Base-by-base conservation (phyloP, 1,140 invertebrate genomes). In the Zaprionus kolodkinae region DNA sequence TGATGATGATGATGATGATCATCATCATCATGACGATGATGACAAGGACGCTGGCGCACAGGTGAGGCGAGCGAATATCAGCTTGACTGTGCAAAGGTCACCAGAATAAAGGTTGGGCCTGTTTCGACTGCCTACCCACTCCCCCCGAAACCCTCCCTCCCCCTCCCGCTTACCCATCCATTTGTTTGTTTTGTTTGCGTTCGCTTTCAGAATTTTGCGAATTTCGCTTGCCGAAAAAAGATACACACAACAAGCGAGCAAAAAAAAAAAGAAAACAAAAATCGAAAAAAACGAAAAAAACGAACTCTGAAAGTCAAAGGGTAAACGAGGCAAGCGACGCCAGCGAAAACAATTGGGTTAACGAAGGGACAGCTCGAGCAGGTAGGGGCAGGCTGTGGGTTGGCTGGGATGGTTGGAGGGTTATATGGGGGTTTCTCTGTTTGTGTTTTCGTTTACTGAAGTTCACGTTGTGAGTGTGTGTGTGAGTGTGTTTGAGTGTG, bases 141-240 rank as follows among this genome's bases (percentile, higher is more conserved):
- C 12, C 64, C 67, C 57, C 10, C 17, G 15, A 13, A 13, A 2
- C 6, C 11, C 13, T 21, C 38, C n/a, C n/a, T n/a, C n/a, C n/a
- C n/a, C n/a, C n/a, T n/a, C n/a, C n/a, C n/a, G n/a, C n/a, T n/a
- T n/a, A n/a, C n/a, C n/a, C 38, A 13, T 9, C 25, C 17, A 54
- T 61, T 82, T 79, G 72, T 81, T 82, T 78, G 72, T 81, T 85
- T 80, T 69, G 64, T 68, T 89, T 73, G 61, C 80, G 65, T 84
- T 89, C 82, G 84, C 79, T 88, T 88, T 89, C 81, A 84, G 82
- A 88, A 84, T 88, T 88, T 89, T 60, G 69, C 54, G 67, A 75
- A 64, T 75, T 75, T 75, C 71, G 55, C 79, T 72, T 65, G 67
- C 84, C 45, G 64, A 57, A 73, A 82, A 83, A 82, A 79, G 76